Base-by-base conservation (phyloP, 1,140 invertebrate species). In the Nephotettix cincticeps region DNA sequence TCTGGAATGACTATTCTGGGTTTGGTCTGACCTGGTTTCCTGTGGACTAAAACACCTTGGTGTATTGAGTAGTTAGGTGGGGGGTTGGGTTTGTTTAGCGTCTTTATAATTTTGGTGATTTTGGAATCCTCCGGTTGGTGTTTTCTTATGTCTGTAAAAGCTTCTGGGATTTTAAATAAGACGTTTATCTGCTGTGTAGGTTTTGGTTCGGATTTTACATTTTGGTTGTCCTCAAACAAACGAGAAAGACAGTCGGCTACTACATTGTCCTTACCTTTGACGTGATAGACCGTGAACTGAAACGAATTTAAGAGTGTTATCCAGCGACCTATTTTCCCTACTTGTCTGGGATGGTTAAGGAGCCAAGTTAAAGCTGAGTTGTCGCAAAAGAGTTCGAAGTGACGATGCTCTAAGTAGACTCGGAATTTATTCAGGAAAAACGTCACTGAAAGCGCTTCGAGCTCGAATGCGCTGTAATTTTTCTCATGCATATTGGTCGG, bases 301-400 rank as follows among this genome's bases (percentile, higher is more conserved):
- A 66, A 66, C 6, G 19, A 36, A 25, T 30, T 32, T 36, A 66
- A 6, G 11, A 21, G 17, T 21, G 36, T 66, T 9, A 66, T 66
- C 64, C n/a, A 66, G 14, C 64, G 11, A 36, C 28, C 64, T 25
- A 66, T 66, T 23, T 64, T 64, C 9, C 58, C 64, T 36, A 23
- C 30, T 43, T 66, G 64, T 66, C 32, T 30, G 17, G 64, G 64
- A 43, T 66, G 64, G 25, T 43, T 66, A 17, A 66, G 23, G 9
- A 66, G 32, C 64, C 64, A 66, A 17, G 29, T 66, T 9, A 66
- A 23, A 13, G 64, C 30, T 14, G 14, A 36, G 36, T 36, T 66
- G 21, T 66, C 64, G 9, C 28, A 36, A 25, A 36, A 66, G 4
- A 66, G 40, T 3, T 66, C 32, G 25, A 66, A 66, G 14, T 30